Conservation (phyloP, 2,113 vertebrate genomes). For the Madoqua kirkii region DNA sequence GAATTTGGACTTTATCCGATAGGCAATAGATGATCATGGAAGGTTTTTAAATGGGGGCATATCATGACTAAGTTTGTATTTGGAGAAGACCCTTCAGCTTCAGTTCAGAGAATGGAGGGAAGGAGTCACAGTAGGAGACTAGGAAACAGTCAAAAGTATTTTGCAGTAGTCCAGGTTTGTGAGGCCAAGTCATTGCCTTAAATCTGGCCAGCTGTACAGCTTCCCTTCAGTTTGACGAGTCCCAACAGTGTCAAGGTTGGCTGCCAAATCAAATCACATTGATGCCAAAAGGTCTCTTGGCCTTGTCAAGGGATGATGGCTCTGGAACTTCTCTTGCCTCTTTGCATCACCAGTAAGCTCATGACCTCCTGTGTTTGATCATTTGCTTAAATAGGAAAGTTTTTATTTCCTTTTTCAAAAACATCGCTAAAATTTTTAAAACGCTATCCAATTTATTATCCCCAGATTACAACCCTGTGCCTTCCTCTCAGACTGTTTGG, state of each 20-base stretch:
- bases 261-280: background rate
- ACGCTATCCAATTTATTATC: background rate
- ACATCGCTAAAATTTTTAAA: background rate
- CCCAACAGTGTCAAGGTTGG: background rate
- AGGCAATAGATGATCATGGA: background rate
- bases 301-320: background rate
- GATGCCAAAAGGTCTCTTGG: background rate
- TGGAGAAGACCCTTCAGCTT: background rate
- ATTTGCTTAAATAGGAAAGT: background rate
- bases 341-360: background rate
- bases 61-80: background rate
- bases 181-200: background rate
- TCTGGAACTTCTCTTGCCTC: conserved; percentile 2
- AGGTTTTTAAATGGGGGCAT: background rate
- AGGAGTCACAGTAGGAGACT: background rate
- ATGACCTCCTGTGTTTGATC: background rate
- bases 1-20: background rate
- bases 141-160: background rate
- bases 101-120: background rate
- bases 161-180: background rate
- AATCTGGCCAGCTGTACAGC: background rate
- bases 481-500: background rate
- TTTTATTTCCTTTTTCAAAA: background rate
- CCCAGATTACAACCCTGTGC: background rate
- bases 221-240: background rate